Percentiles rank a stretch among this genome's conserved stretches.
These are phyloP conservation scores for Coendou prehensilis DNA, from an alignment of 2,797 vertebrate species.

Conservation along the genomic window DNA sequence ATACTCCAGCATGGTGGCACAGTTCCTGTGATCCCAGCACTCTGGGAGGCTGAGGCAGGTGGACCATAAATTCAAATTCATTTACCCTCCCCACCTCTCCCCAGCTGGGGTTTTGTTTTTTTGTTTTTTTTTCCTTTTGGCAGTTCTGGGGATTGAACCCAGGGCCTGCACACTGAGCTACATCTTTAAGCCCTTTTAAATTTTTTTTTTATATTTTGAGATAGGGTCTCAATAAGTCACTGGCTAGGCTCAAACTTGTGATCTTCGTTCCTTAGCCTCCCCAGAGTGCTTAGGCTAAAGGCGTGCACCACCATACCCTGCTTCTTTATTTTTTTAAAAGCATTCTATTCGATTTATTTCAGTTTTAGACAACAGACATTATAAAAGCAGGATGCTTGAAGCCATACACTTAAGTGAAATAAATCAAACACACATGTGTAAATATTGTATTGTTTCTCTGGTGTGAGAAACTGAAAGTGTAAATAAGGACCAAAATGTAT, in stretches of 20 bases:
- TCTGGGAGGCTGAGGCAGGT: too few relatives aligned
- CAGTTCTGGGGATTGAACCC: not conserved
- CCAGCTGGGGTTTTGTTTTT: too few relatives aligned
- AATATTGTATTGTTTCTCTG: not conserved
- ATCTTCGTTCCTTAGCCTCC: not conserved
- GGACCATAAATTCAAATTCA: too few relatives aligned
- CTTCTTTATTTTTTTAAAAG: not conserved
- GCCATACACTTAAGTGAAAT: too few relatives aligned
- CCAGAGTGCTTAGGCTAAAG: not conserved
- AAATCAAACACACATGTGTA: too few relatives aligned
- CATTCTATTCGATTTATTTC: not conserved
- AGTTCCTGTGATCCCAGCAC: too few relatives aligned
- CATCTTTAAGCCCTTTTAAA: not conserved
- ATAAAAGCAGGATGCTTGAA: not conserved
- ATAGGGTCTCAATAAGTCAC: not conserved
- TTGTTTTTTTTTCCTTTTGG: not conserved
- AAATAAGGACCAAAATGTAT: not conserved
- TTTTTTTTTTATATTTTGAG: not conserved
- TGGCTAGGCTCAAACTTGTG: not conserved
- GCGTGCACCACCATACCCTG: not conserved
- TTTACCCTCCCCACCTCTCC: too few relatives aligned
- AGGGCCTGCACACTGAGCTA: not conserved
- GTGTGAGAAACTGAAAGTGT: not conserved
- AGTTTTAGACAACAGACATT: not conserved
- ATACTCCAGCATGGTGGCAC: too few relatives aligned